Evolutionary conservation across 2,797 vertebrate species (phyloP).

Genomic region (Geotria australis): DNA sequence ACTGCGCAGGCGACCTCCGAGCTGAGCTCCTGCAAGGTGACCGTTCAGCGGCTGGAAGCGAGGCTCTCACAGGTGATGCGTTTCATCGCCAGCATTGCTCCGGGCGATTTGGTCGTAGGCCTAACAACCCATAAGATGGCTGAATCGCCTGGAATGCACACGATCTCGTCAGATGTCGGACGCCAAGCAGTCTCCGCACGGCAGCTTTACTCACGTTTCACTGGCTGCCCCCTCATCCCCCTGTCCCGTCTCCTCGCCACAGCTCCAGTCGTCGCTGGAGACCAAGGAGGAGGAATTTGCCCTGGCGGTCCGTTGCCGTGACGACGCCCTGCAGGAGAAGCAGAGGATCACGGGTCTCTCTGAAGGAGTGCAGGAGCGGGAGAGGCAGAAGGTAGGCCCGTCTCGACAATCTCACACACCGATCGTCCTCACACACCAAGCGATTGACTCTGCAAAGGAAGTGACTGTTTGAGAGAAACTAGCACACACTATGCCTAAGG

Average conservation of each 20-base stretch:
- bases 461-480: too few relatives aligned
- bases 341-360: slow-evolving; percentile 9
- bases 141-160: not conserved
- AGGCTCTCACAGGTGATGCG: slow-evolving; percentile 4
- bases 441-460: too few relatives aligned
- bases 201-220: not conserved
- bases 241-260: not conserved
- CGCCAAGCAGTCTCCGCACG: not conserved
- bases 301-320: slow-evolving; percentile 4
- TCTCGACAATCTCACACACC: not conserved
- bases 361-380: slow-evolving; percentile 7
- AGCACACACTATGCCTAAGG: not conserved
- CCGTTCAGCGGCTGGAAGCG: slow-evolving; percentile 2
- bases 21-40: slow-evolving; percentile 3
- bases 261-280: slow-evolving; percentile 8
- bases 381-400: slow-evolving; percentile 8
- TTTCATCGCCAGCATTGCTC: not conserved
- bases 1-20: slow-evolving; percentile 6
- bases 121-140: not conserved
- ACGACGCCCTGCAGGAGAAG: slow-evolving; percentile 8
- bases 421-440: too few relatives aligned
- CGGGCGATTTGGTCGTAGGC: not conserved
- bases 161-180: not conserved
- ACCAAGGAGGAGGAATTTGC: slow-evolving; percentile 9
- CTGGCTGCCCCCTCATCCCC: not conserved